Base-by-base conservation (phyloP, 2,888 invertebrate genomes). In the Oligia fasciuncula region DNA sequence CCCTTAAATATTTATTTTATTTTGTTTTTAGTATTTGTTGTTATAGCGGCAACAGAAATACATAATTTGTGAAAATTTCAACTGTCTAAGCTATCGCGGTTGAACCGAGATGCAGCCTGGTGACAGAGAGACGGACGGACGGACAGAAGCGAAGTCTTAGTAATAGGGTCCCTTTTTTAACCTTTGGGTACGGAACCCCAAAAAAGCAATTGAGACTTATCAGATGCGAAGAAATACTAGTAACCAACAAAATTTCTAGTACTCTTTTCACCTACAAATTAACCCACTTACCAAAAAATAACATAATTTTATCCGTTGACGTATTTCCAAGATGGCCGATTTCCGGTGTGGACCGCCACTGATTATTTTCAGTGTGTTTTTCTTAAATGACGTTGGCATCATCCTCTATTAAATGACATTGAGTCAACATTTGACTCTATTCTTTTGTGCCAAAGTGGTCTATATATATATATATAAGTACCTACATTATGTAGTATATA, bases 331-430 rank as follows among this genome's bases (percentile, higher is more conserved):
- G 79, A 85, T 86, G 88, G 85, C 87, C 81, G 90, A 89, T 89
- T 92, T 93, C 93, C 93, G 91, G 91, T 88, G 86, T 79, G 80
- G 85, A 80, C 89, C 89, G 80, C 79, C 76, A 80, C 82, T 87
- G 91, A 90, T 90, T 92, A 92, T 93, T 93, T 92, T 92, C 90
- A 90, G 91, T 91, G 85, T 91, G 89, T 91, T 92, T 92, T 92
- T 91, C 79, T 77, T 65, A 29, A 72, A 88, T 84, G 80, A 85
- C 88, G 86, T 90, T 90, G 89, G 90, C 90, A 88, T 86, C 80
- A 77, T 82, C 29, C n/a, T 81, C 82, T 77, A 71, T 80, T 43
- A 49, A 11, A 88, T 88, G 87, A 86, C 87, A 89, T 88, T 88
- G 90, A 87, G 77, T 80, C 74, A 78, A 77, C 74, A 66, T 78